Conservation (phyloP, 2,797 vertebrate species). For the Hemibagrus guttatus region DNA sequence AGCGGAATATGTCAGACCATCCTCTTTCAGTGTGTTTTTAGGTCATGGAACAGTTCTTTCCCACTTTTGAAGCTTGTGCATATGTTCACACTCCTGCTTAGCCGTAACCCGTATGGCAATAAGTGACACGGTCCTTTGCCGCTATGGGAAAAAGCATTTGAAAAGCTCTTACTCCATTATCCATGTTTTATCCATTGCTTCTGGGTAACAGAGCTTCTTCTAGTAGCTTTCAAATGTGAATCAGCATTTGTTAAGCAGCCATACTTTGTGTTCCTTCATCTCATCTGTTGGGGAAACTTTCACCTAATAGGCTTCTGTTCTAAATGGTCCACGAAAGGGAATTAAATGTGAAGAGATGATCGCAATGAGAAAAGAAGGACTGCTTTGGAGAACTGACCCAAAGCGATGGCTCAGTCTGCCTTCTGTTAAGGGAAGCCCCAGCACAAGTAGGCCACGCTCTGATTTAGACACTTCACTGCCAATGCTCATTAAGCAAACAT, state of each 20-base stretch:
- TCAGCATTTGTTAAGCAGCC: conserved; percentile 20
- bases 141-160: conserved; percentile 1
- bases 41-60: conserved; percentile 19
- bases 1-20: conserved; percentile 28
- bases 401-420: conserved; percentile 24
- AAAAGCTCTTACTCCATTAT: conserved; percentile 5
- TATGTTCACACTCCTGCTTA: neutral
- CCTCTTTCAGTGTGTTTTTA: conserved; percentile 32
- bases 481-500: conserved; percentile 46
- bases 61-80: neutral
- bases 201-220: conserved; percentile 18
- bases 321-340: neutral
- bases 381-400: conserved; percentile 40
- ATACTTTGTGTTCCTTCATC: conserved; percentile 13
- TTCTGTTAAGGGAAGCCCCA: conserved; percentile 43
- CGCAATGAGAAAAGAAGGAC: conserved; percentile 19
- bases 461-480: conserved; percentile 46
- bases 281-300: conserved; percentile 26
- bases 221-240: conserved; percentile 42
- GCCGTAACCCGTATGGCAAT: neutral
- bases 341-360: conserved; percentile 19
- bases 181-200: conserved; percentile 26
- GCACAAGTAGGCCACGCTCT: conserved; percentile 32
- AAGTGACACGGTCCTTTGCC: neutral
- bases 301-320: conserved; percentile 16